A percentile compares a stretch with the other conserved stretches of the same genome.
Conservation (phyloP, 1,140 invertebrate genomes). For the Drosophila repleta region DNA sequence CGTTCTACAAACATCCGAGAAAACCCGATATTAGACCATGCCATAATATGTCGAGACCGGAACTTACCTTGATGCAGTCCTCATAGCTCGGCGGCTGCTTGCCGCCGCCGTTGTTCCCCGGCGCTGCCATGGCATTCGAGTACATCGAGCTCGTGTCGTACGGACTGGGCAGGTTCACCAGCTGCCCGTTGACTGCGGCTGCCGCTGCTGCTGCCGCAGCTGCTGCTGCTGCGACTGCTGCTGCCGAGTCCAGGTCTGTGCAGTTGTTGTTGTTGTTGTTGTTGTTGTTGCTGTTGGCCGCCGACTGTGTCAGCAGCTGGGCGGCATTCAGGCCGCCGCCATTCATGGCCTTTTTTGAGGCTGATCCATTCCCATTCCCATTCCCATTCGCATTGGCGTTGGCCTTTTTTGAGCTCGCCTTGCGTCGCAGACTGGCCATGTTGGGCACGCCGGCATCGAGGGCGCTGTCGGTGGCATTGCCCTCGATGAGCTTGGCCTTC, state of each 20-base stretch:
- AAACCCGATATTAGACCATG: too few relatives aligned
- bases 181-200: constrained; percentile 82
- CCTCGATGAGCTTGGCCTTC: constrained; percentile 79
- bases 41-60: too few relatives aligned
- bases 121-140: constrained; percentile 89
- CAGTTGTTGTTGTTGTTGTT: constrained; percentile 12
- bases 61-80: constrained; percentile 91
- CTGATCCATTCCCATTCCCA: constrained; percentile 80
- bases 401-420: constrained; percentile 91
- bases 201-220: neutral
- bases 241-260: constrained; percentile 24
- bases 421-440: constrained; percentile 85
- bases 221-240: too few relatives aligned
- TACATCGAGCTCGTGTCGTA: constrained; percentile 91
- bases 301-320: constrained; percentile 47
- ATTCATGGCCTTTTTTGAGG: constrained; percentile 82
- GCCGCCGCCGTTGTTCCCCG: constrained; percentile 85
- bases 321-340: constrained; percentile 69
- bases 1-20: constrained; percentile 64
- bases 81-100: constrained; percentile 94
- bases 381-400: constrained; percentile 68
- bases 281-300: constrained; percentile 6
- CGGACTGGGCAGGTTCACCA: constrained; percentile 88
- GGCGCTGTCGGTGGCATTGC: constrained; percentile 85
- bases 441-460: constrained; percentile 53